Base-by-base conservation (phyloP, 2,888 invertebrate genomes). In the Diachrysia chrysitis region DNA sequence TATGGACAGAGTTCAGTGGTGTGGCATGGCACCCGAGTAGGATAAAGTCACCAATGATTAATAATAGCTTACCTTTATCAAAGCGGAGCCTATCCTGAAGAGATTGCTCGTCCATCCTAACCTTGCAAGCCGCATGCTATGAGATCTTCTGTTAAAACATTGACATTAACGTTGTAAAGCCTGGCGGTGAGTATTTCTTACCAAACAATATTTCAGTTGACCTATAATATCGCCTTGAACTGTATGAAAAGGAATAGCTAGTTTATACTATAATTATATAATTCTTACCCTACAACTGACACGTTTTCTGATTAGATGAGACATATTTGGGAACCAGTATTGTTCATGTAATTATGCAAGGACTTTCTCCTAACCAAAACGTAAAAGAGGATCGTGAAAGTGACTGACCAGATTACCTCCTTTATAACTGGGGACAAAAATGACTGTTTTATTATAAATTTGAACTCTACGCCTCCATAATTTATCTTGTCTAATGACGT, bases 61-160 rank as follows among this genome's bases (percentile, higher is more conserved):
- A 46, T 46, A 10, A 1, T 25, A 16, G 58, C 58, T 58, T 58
- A 17, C 58, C 58, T 29, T 58, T 58, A 32, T 59, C 59, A 16
- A 59, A 59, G 3, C 59, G 32, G 2, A 10, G 2, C 19, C 51
- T 59, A 59, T 59, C 59, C 1, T 9, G 14, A 17, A 16, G 21
- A 14, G 59, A 59, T 9, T 51, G 59, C 59, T 59, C 59, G 59
- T 59, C 59, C 59, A 59, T 59, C 59, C 48, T 7, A 12, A 35
- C 7, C 32, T 59, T 59, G 21, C 16, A 14, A 19, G 4, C 1
- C 2, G 9, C 19, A 16, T 51, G 19, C 32, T 51, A 19, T 21
- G n/a, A 61, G 1, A 9, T 61, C 37, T 2, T 54, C 54, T 25
- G 25, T 54, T 12, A 17, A 10, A 54, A 16, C 4, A 16, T 54